Conservation (phyloP, 2,113 vertebrate species). For the Bettongia penicillata region DNA sequence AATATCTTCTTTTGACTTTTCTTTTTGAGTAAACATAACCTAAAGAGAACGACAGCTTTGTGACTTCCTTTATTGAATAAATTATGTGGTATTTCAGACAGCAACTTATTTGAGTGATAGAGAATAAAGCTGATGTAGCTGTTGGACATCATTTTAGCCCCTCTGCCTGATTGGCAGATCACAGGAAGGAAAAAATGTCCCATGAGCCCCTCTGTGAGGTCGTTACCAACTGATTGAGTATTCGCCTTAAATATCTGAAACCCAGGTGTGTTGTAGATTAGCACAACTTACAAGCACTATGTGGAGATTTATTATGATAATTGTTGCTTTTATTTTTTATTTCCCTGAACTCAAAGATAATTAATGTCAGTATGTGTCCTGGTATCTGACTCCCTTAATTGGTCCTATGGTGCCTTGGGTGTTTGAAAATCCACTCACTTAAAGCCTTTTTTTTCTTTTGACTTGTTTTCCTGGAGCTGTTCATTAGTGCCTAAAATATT, state of each 20-base stretch:
- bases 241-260: conserved; percentile 82
- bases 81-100: conserved; percentile 36
- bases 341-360: conserved; percentile 89
- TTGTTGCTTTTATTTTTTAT: conserved; percentile 91
- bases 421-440: conserved; percentile 87
- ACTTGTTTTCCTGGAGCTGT: conserved; percentile 88
- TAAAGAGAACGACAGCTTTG: conserved; percentile 58
- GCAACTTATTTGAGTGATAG: conserved; percentile 16
- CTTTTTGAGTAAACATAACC: conserved; percentile 75
- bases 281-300: conserved; percentile 85
- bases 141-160: conserved; percentile 68
- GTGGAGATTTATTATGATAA: conserved; percentile 90
- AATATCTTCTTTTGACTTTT: conserved; percentile 76
- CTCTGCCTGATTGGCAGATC: conserved; percentile 76
- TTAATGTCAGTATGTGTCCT: conserved; percentile 89
- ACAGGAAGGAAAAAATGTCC: conserved; percentile 71
- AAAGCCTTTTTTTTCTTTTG: conserved; percentile 77
- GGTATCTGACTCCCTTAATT: conserved; percentile 90
- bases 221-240: conserved; percentile 75
- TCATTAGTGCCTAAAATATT: conserved; percentile 91
- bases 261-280: conserved; percentile 88
- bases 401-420: conserved; percentile 86
- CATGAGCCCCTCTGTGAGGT: conserved; percentile 68
- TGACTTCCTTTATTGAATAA: conserved; percentile 60
- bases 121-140: conserved; percentile 23